phyloP scores from a whole-genome alignment of 2,888 invertebrate species.

The Phaonia tiefii region DNA sequence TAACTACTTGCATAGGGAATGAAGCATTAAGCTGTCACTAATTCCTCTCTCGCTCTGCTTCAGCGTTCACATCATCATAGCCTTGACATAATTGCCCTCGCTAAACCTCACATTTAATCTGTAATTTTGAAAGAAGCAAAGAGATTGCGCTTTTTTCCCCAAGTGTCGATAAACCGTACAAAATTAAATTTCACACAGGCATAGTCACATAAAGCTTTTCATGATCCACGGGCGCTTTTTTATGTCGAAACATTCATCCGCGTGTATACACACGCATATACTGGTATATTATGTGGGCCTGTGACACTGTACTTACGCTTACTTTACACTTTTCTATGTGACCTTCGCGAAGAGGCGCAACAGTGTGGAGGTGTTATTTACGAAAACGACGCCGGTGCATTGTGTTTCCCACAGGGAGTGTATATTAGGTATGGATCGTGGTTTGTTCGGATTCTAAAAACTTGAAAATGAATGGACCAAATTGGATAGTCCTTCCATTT shows the following conservation, averaged over 20 bases:
- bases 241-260: too few species aligned
- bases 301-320: slow-evolving; percentile 8
- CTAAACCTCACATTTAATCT: neutral
- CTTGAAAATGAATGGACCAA: too few species aligned
- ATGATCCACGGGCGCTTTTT: too few species aligned
- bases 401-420: too few species aligned
- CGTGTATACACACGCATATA: too few species aligned
- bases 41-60: neutral
- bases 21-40: slow-evolving; percentile 5
- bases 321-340: neutral
- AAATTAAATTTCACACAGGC: slow-evolving; percentile 29
- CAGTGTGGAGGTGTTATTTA: neutral
- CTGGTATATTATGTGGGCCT: neutral
- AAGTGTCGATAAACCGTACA: slow-evolving; percentile 31
- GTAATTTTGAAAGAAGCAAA: neutral
- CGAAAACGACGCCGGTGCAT: too few species aligned
- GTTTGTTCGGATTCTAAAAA: too few species aligned
- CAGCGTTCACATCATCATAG: neutral
- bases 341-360: slow-evolving; percentile 15
- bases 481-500: too few species aligned
- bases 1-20: neutral
- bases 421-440: too few species aligned
- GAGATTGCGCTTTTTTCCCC: neutral
- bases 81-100: slow-evolving; percentile 22
- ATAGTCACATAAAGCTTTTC: neutral